Evolutionary conservation across 2,113 vertebrate genomes (phyloP), one percentile per base, ranked within the genome.

Genomic region (Eolophus roseicapilla): DNA sequence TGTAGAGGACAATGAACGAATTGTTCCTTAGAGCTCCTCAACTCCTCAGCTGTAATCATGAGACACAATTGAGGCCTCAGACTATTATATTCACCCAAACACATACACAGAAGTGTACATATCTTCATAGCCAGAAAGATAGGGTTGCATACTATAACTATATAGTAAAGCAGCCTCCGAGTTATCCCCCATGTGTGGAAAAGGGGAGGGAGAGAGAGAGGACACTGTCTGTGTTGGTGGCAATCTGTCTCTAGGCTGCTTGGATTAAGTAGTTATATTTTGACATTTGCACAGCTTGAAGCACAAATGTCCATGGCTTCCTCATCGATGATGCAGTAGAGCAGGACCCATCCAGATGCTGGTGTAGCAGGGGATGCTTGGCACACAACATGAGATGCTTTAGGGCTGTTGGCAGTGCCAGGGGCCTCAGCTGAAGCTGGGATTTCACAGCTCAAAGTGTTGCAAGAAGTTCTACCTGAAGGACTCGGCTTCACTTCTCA

Each of bases 1-100:
- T 95, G 96, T 71, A 94, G 65, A 95, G 95, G 96, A 98, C 97
- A 98, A 97, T 96, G 97, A 96, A 97, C 88, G 96, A 95, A 98
- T 97, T 98, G 98, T 98, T 98, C 94, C 82, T 86, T 27, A 57
- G 75, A 96, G 95, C 67, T 96, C 92, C 95, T 97, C 92, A 93
- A 37, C 88, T 87, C 90, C 88, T 97, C 75, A 94, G 82, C 86
- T 92, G 81, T 71, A 68, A 88, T 77, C 88, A 67, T 11, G 81
- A 97, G 91, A 39, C 28, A 93, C 93, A 97, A 88, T 96, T 94
- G 95, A 93, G 69, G 94, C 90, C 83, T 97, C 84, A 86, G 91
- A 91, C 79, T 70, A 9, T 83, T 84, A n/a, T 71, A 20, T 78
- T 94, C 83, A 44, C 76, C 93, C 59, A 20, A 44, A 46, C 18